Evolutionary conservation across 2,113 vertebrate species (phyloP).

Genomic region (Nymphicus hollandicus): DNA sequence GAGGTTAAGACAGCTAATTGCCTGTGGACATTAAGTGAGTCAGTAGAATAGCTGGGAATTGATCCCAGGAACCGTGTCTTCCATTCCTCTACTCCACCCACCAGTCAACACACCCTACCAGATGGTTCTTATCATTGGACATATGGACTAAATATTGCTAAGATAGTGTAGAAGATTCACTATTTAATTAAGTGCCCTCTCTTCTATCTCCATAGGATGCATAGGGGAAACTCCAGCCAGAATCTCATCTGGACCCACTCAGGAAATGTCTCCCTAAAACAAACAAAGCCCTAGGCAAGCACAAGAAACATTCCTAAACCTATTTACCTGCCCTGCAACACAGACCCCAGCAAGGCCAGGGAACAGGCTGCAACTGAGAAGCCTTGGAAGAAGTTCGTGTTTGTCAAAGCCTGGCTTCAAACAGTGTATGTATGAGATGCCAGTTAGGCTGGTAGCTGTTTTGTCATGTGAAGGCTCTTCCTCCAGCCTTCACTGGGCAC

Average conservation of each 20-base stretch:
- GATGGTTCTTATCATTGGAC: conserved; percentile 62
- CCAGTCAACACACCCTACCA: conserved; percentile 29
- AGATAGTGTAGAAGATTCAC: conserved; percentile 5
- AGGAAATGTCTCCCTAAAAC: neutral
- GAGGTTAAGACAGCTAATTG: conserved; percentile 55
- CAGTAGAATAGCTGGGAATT: conserved; percentile 54
- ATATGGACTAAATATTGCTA: conserved; percentile 61
- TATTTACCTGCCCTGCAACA: neutral
- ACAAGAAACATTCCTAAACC: neutral
- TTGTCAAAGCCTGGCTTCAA: neutral
- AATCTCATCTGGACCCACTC: conserved; percentile 26
- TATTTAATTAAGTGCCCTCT: conserved; percentile 50
- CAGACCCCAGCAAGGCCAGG: neutral
- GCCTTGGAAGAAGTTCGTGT: neutral
- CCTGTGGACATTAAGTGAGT: conserved; percentile 28
- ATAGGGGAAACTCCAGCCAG: conserved; percentile 9
- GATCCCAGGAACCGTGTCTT: conserved; percentile 40
- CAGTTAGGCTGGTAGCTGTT: neutral
- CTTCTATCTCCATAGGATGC: neutral
- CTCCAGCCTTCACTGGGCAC: neutral
- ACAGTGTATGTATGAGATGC: neutral
- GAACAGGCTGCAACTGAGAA: neutral
- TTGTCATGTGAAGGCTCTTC: neutral
- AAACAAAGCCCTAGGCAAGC: neutral
- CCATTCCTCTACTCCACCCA: conserved; percentile 49